Percentiles rank a stretch among this genome's conserved stretches.
Conservation (phyloP, 1,140 invertebrate genomes). For the Scaptomyza pallida region DNA sequence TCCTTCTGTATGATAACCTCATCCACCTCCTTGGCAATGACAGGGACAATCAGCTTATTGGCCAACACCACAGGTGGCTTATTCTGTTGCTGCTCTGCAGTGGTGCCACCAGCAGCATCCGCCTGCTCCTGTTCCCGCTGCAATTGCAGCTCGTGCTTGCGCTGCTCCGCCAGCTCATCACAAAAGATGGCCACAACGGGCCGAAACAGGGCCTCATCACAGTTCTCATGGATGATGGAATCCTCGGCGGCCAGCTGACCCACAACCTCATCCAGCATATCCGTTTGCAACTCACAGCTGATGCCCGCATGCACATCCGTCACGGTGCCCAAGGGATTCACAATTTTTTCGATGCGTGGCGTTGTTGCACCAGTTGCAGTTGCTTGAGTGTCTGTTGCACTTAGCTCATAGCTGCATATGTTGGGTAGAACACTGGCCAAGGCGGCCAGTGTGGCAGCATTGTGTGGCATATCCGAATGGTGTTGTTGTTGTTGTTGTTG, state of each 20-base stretch:
- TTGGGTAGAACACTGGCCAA: slow-evolving; percentile 71
- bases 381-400: not conserved
- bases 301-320: slow-evolving; percentile 83
- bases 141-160: slow-evolving; percentile 45
- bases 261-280: slow-evolving; percentile 83
- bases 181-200: slow-evolving; percentile 85
- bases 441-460: slow-evolving; percentile 11
- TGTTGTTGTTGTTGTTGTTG: slow-evolving; percentile 7
- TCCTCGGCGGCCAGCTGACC: slow-evolving; percentile 83
- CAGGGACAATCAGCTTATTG: slow-evolving; percentile 79
- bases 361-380: not conserved
- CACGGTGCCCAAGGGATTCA: slow-evolving; percentile 89
- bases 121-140: slow-evolving; percentile 7
- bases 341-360: slow-evolving; percentile 85
- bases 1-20: slow-evolving; percentile 83
- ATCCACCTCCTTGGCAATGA: slow-evolving; percentile 83
- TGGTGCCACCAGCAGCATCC: not conserved
- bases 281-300: slow-evolving; percentile 85
- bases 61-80: slow-evolving; percentile 70
- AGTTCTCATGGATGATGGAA: slow-evolving; percentile 86
- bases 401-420: slow-evolving; percentile 65
- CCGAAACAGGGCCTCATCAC: slow-evolving; percentile 87
- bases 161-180: slow-evolving; percentile 58
- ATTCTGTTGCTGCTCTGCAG: slow-evolving; percentile 1
- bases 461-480: not conserved